Conservation (phyloP, 2,113 vertebrate species). For the Phoxinus phoxinus region DNA sequence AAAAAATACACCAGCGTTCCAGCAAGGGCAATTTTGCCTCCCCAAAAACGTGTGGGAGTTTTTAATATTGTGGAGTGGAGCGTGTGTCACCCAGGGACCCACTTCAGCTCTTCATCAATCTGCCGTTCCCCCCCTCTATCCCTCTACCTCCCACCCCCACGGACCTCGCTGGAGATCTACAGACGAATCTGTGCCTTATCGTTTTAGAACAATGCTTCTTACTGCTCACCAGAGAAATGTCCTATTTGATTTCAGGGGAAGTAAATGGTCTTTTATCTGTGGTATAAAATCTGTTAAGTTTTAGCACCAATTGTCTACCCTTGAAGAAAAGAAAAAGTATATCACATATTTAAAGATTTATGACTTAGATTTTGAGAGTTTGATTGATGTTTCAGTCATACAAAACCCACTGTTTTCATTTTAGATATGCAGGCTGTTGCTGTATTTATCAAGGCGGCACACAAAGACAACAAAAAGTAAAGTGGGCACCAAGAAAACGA, state of each 20-base stretch:
- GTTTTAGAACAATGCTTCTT: constrained; percentile 47
- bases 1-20: constrained; percentile 61
- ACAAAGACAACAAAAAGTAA: neutral
- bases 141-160: constrained; percentile 44
- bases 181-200: constrained; percentile 64
- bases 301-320: constrained; percentile 29
- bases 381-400: constrained; percentile 44
- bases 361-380: neutral
- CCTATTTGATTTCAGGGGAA: constrained; percentile 62
- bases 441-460: constrained; percentile 1
- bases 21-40: constrained; percentile 72
- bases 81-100: constrained; percentile 70
- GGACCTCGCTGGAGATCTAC: constrained; percentile 57
- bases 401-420: constrained; percentile 26
- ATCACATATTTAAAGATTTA: constrained; percentile 13
- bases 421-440: neutral
- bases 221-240: constrained; percentile 66
- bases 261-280: constrained; percentile 51
- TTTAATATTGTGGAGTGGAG: constrained; percentile 78
- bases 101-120: constrained; percentile 80
- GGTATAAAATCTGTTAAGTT: constrained; percentile 40
- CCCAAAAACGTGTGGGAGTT: constrained; percentile 77
- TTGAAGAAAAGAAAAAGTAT: constrained; percentile 11
- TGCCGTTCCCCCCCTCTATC: constrained; percentile 58
- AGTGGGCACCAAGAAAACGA: neutral